phyloP scores from a whole-genome alignment of 2,113 vertebrate species.

The Semicossyphus pulcher region DNA sequence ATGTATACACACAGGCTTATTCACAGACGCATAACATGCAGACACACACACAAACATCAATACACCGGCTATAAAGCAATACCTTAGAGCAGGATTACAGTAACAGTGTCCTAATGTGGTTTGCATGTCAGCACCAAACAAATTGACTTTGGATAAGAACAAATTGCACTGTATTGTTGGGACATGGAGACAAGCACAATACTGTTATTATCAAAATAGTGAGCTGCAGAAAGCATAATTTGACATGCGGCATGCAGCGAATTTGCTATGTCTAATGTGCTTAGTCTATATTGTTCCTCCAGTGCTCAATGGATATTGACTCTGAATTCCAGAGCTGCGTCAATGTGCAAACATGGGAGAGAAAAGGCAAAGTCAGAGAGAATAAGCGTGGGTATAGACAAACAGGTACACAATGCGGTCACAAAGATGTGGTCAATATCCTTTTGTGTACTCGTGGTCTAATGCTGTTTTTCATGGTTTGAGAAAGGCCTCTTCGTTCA shows the following conservation, averaged over 20 bases:
- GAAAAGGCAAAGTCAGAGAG: not conserved
- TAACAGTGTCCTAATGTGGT: not conserved
- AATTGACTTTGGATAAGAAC: slow-evolving; percentile 13
- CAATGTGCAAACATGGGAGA: slow-evolving; percentile 13
- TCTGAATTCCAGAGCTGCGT: slow-evolving; percentile 17
- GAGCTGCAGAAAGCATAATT: slow-evolving; percentile 45
- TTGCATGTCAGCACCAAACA: not conserved
- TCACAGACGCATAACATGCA: slow-evolving; percentile 2
- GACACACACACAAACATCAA: slow-evolving; percentile 2
- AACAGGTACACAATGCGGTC: not conserved
- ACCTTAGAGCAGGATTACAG: not conserved
- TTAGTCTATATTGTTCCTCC: slow-evolving; percentile 34
- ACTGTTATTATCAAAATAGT: slow-evolving; percentile 26
- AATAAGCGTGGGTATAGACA: not conserved
- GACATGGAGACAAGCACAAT: slow-evolving; percentile 4
- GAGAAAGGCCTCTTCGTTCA: not conserved
- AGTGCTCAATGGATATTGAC: slow-evolving; percentile 42
- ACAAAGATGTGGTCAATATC: not conserved
- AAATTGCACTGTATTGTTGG: slow-evolving; percentile 14
- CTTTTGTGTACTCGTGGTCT: not conserved
- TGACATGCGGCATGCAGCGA: slow-evolving; percentile 25
- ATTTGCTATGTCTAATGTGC: slow-evolving; percentile 45
- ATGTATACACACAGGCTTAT: slow-evolving; percentile 6
- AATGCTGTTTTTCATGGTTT: not conserved
- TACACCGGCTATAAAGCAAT: not conserved